Conservation (phyloP, 2,797 vertebrate genomes). For the Emydoidea blandingii region DNA sequence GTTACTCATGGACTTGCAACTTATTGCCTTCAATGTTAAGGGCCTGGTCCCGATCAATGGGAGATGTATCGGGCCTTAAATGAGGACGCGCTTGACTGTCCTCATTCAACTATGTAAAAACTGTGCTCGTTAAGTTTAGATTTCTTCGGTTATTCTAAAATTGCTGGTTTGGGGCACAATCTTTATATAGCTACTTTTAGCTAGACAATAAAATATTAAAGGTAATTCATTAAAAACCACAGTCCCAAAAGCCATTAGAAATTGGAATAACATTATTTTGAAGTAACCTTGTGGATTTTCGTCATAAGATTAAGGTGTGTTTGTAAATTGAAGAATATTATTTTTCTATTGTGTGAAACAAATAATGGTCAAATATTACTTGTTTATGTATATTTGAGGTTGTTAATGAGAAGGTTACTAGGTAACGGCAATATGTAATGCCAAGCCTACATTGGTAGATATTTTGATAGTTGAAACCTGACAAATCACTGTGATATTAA, state of each 20-base stretch:
- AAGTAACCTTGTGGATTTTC: neutral
- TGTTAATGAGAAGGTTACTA: neutral
- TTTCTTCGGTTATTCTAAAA: neutral
- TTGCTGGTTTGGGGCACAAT: neutral
- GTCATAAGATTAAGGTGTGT: neutral
- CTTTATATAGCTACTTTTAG: neutral
- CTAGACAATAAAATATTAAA: neutral
- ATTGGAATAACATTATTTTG: neutral
- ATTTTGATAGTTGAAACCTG: neutral
- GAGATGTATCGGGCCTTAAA: neutral
- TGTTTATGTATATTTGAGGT: neutral
- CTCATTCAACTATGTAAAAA: neutral
- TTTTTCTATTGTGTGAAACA: neutral
- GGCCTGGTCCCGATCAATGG: neutral
- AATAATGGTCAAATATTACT: neutral
- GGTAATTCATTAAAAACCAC: neutral
- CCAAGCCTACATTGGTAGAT: neutral
- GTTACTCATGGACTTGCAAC: neutral
- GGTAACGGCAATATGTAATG: neutral
- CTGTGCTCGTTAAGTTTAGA: neutral
- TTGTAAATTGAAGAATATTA: neutral
- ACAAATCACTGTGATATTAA: neutral
- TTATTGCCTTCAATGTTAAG: neutral
- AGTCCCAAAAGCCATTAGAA: neutral
- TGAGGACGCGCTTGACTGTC: neutral